These are phyloP conservation scores for Chromoteleia sp. DNA, from an alignment of 2,888 invertebrate genomes.

Conservation along the genomic window DNA sequence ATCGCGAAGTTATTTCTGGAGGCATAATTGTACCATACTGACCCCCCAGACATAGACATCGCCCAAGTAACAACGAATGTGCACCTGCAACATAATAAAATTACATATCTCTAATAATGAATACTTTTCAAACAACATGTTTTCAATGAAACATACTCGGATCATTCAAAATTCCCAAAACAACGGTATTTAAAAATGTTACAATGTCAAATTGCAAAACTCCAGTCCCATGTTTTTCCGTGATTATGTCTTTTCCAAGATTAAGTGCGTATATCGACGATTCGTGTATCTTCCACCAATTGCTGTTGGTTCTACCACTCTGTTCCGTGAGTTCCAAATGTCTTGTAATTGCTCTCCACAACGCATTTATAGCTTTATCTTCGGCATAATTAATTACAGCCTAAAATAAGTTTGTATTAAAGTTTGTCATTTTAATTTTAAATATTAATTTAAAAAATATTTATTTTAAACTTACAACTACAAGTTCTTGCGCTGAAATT, in stretches of 20 bases:
- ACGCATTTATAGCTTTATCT: slow-evolving; percentile 85
- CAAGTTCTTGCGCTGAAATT: slow-evolving; percentile 88
- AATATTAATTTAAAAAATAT: background rate
- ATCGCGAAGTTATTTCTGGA: slow-evolving; percentile 84
- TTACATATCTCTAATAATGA: background rate
- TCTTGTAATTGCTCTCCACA: slow-evolving; percentile 87
- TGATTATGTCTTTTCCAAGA: slow-evolving; percentile 85
- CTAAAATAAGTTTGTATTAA: slow-evolving; percentile 69
- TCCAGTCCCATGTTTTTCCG: slow-evolving; percentile 81
- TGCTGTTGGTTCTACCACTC: slow-evolving; percentile 81
- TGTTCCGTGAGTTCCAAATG: slow-evolving; percentile 87
- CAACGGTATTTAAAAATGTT: slow-evolving; percentile 85
- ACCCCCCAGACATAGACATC: slow-evolving; percentile 86
- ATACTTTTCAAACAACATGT: background rate
- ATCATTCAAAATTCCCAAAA: slow-evolving; percentile 85
- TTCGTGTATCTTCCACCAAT: slow-evolving; percentile 90
- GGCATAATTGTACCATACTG: slow-evolving; percentile 85
- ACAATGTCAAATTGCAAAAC: slow-evolving; percentile 81
- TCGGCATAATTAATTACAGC: slow-evolving; percentile 83
- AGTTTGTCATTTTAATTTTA: background rate
- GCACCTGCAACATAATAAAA: slow-evolving; percentile 76
- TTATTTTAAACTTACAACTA: slow-evolving; percentile 84
- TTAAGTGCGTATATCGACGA: slow-evolving; percentile 88
- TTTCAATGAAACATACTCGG: slow-evolving; percentile 74
- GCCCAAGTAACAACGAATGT: slow-evolving; percentile 86